Percentiles rank a stretch among this genome's conserved stretches.
These are phyloP conservation scores for Drosophila pectinifera DNA, from an alignment of 1,140 invertebrate genomes.

Conservation along the genomic window DNA sequence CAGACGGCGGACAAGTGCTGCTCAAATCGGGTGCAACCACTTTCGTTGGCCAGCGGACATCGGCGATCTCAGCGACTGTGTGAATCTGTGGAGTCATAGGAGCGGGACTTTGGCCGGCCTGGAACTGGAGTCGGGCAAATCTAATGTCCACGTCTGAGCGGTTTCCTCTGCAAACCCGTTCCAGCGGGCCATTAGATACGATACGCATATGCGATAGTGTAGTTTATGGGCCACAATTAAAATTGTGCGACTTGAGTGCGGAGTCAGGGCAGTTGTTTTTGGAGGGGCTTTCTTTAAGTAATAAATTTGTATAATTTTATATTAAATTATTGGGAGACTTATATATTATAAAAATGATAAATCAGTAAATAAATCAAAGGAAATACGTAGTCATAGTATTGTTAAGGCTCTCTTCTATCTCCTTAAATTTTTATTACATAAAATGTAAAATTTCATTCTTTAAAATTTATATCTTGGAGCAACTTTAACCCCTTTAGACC, in stretches of 20 bases:
- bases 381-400: no score
- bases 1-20: constrained; percentile 74
- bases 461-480: no score
- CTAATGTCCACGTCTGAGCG: constrained; percentile 72
- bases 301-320: no score
- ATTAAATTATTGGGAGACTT: no score
- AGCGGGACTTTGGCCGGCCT: background rate
- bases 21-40: constrained; percentile 76
- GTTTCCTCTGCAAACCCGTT: constrained; percentile 75
- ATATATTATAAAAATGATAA: no score
- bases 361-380: no score
- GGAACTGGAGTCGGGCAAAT: constrained; percentile 52
- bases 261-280: no score
- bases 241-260: constrained; percentile 45
- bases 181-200: constrained; percentile 68
- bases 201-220: constrained; percentile 72
- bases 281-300: no score
- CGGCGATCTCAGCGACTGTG: constrained; percentile 56
- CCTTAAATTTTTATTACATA: no score
- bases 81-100: constrained; percentile 52
- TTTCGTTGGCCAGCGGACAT: constrained; percentile 72
- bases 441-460: no score
- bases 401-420: no score
- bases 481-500: background rate
- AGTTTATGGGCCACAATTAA: constrained; percentile 78